These are phyloP conservation scores for Cantharis lateralis DNA, from an alignment of 2,888 invertebrate species.

Conservation along the genomic window DNA sequence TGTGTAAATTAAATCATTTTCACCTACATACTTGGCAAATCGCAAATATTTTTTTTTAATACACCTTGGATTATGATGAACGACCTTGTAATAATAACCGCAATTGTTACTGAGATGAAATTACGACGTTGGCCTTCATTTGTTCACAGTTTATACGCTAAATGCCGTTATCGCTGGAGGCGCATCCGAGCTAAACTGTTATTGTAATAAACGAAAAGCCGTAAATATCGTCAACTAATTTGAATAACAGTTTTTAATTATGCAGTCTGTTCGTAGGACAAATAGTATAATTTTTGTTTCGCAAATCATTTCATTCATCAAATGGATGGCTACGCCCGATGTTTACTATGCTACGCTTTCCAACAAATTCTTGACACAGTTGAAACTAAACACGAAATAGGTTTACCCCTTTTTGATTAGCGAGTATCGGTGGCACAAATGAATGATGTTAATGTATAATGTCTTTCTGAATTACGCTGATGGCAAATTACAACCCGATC, in stretches of 20 bases:
- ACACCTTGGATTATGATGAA: neutral
- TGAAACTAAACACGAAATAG: conserved; percentile 27
- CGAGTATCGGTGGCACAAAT: conserved; percentile 19
- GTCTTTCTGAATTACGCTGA: conserved; percentile 22
- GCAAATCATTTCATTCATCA: conserved; percentile 35
- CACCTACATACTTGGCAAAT: neutral
- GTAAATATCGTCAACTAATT: neutral
- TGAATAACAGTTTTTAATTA: neutral
- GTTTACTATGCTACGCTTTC: conserved; percentile 29
- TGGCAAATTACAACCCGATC: conserved; percentile 21
- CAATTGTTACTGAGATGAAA: conserved; percentile 8
- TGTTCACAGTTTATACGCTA: conserved; percentile 5
- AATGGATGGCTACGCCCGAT: conserved; percentile 32
- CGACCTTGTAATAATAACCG: conserved; percentile 21
- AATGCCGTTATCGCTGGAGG: conserved; percentile 13
- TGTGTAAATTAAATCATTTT: conserved; percentile 16
- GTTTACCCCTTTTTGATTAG: conserved; percentile 30
- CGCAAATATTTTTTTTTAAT: conserved; percentile 7
- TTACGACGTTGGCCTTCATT: neutral
- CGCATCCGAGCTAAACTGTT: neutral
- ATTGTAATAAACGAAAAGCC: neutral
- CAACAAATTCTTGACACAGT: conserved; percentile 24
- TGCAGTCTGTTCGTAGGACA: neutral
- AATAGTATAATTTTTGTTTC: conserved; percentile 14
- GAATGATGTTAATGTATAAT: conserved; percentile 20